Conservation (phyloP, 2,888 invertebrate genomes). For the Mythimna lalbum region DNA sequence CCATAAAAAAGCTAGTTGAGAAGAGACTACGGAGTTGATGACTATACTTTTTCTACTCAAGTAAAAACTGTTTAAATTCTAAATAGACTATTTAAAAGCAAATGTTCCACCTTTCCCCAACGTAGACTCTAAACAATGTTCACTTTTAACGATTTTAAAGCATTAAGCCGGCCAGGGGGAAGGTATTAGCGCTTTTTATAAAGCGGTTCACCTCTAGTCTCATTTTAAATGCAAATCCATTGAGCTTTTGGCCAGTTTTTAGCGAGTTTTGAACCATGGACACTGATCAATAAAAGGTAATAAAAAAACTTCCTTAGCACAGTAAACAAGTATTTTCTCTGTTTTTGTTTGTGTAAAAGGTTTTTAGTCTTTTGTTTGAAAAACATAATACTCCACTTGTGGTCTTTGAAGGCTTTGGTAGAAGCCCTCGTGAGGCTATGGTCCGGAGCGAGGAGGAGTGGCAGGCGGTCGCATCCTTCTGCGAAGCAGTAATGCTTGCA, state of each 20-base stretch:
- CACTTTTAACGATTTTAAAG: conserved; percentile 73
- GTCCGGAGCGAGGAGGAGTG: too few relatives aligned
- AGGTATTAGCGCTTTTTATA: conserved; percentile 80
- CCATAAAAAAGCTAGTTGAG: too few relatives aligned
- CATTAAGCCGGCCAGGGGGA: conserved; percentile 66
- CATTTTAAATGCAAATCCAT: conserved; percentile 85
- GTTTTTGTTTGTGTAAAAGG: too few relatives aligned
- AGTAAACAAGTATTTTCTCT: not conserved
- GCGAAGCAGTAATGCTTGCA: too few relatives aligned
- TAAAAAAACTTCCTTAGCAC: not conserved
- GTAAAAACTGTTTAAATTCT: not conserved
- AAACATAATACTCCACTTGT: too few relatives aligned
- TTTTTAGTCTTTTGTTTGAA: not conserved
- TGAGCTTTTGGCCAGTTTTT: conserved; percentile 67
- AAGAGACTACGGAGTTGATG: too few relatives aligned
- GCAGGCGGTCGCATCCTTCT: too few relatives aligned
- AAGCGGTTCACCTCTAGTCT: conserved; percentile 75
- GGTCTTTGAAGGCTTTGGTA: too few relatives aligned
- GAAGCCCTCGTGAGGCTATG: too few relatives aligned
- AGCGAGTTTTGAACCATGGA: conserved; percentile 58
- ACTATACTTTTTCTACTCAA: not conserved
- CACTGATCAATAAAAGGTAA: conserved; percentile 17
- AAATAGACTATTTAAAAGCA: not conserved
- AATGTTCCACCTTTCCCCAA: not conserved
- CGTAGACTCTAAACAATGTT: conserved; percentile 41